phyloP scores from a whole-genome alignment of 2,797 vertebrate species.

The Tokudaia tokunoshimensis region DNA sequence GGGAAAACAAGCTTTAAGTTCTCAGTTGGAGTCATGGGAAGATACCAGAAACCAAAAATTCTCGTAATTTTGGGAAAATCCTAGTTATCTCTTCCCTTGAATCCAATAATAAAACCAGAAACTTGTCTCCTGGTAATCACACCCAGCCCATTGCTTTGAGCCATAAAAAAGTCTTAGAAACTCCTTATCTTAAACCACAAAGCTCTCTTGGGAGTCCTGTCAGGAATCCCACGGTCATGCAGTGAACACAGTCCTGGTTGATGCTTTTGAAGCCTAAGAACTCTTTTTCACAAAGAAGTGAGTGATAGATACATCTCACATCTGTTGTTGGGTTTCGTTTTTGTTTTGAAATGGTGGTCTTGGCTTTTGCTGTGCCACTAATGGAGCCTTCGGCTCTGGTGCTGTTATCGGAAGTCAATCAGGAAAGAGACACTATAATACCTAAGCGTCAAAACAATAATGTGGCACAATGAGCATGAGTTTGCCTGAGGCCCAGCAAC shows the following conservation, averaged over 20 bases:
- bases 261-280: conserved; percentile 17
- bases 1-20: neutral
- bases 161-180: conserved; percentile 25
- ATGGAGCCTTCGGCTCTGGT: neutral
- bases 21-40: neutral
- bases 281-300: conserved; percentile 37
- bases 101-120: conserved; percentile 49
- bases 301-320: neutral
- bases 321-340: neutral
- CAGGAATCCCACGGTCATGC: neutral
- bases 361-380: conserved; percentile 29
- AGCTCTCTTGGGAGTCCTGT: neutral
- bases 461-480: neutral
- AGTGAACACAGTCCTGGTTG: neutral
- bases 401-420: neutral
- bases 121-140: conserved; percentile 32
- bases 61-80: conserved; percentile 16
- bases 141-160: neutral
- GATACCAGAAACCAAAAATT: conserved; percentile 30
- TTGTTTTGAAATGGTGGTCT: neutral
- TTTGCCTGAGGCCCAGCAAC: neutral
- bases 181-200: neutral
- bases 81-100: conserved; percentile 26
- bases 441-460: neutral
- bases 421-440: conserved; percentile 18